phyloP scores from a whole-genome alignment of 2,113 vertebrate species.

The Corythoichthys intestinalis region DNA sequence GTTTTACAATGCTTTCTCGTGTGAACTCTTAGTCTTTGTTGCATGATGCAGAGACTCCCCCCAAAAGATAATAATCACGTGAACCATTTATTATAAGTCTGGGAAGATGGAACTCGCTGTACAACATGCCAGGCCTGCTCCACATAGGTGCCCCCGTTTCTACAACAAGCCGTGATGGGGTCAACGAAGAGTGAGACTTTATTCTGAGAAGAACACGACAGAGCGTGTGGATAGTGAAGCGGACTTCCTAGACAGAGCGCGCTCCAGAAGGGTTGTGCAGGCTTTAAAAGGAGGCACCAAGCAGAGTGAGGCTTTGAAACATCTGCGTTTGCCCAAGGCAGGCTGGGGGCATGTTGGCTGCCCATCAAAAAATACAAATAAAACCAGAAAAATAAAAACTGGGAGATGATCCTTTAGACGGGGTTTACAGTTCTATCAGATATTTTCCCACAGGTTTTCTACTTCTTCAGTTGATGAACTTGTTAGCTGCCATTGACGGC shows the following conservation, averaged over 20 bases:
- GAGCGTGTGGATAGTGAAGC: slow-evolving; percentile 40
- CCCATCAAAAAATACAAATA: slow-evolving; percentile 50
- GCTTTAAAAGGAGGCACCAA: slow-evolving; percentile 13
- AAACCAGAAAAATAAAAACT: not conserved
- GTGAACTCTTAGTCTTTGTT: not conserved
- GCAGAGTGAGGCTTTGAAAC: slow-evolving; percentile 46
- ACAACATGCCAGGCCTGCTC: slow-evolving; percentile 9
- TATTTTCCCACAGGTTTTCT: slow-evolving; percentile 39
- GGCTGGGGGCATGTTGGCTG: slow-evolving; percentile 55
- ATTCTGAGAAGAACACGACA: slow-evolving; percentile 31
- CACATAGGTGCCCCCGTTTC: slow-evolving; percentile 30
- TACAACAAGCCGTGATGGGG: slow-evolving; percentile 30
- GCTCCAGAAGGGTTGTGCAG: slow-evolving; percentile 3
- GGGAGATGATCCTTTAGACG: slow-evolving; percentile 29
- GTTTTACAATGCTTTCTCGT: too few species aligned
- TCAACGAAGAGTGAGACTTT: slow-evolving; percentile 22
- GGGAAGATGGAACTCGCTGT: not conserved
- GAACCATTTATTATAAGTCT: slow-evolving; percentile 8
- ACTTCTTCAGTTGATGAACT: too few species aligned
- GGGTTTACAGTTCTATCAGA: slow-evolving; percentile 45
- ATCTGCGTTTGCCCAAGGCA: slow-evolving; percentile 49
- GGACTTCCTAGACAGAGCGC: slow-evolving; percentile 42
- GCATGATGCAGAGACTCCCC: not conserved
- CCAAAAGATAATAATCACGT: not conserved
- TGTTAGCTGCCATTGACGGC: too few species aligned